Base-by-base conservation (phyloP, 2,888 invertebrate species). In the Loripinus fragilis region DNA sequence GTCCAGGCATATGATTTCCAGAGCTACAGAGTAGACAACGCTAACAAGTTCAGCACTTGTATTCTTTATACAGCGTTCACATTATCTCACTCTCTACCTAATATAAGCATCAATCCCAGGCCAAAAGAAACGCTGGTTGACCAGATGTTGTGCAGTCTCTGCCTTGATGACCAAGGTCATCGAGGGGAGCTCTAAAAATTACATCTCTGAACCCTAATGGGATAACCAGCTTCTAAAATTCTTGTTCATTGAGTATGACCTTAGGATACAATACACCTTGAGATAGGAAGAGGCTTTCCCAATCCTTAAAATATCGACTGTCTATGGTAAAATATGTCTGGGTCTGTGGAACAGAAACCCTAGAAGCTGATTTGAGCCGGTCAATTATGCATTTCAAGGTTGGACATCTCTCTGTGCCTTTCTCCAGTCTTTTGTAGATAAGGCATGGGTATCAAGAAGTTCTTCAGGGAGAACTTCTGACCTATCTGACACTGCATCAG, bases 241-340 rank as follows among this genome's bases (percentile, higher is more conserved):
- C 38, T n/a, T 33, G 66, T 23, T 25, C 66, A 12, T 66, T 35
- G 2, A 66, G n/a, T 7, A 17, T 25, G 5, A n/a, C 66, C 38
- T 33, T 66, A 15, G 38, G 66, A 25, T 66, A 66, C 38, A 66
- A 38, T 2, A 66, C 42, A 35, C 38, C 66, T 3, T 66, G 38
- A 8, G 7, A 42, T 17, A 69, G 5, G 41, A 20, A 48, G 30
- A 69, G 48, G 8, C n/a, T 17, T 10, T 69, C 48, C 1, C 48
- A 69, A 48, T 69, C 69, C 38, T 66, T 55, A 8, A 77, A 25
- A 41, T 69, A 77, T 28, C 38, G 20, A 41, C 38, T 60, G 17
- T 66, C 64, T 7, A n/a, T 25, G 10, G 35, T 0, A 33, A 68
- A 38, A 8, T 60, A n/a, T n/a, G n/a, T n/a, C n/a, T n/a, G n/a